A percentile compares a stretch with the other conserved stretches of the same genome.
Evolutionary conservation across 2,113 vertebrate genomes (phyloP).

Genomic region (Pluvianellus socialis): DNA sequence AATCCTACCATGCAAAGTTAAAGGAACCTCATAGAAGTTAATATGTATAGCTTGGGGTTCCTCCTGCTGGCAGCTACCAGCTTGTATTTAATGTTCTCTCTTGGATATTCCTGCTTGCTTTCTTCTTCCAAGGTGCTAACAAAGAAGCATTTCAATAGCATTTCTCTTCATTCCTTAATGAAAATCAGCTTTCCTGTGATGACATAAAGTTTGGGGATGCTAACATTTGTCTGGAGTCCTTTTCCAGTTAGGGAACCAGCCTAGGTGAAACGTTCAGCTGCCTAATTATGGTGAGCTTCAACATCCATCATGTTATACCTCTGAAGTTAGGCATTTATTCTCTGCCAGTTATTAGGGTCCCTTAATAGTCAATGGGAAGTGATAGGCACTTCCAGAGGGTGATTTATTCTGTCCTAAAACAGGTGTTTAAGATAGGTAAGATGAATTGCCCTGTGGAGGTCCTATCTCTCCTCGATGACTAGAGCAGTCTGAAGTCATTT

Average conservation of each 20-base stretch:
- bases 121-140: background rate
- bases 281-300: background rate
- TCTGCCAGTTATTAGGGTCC: background rate
- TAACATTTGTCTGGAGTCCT: background rate
- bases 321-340: background rate
- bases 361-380: background rate
- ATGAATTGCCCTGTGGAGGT: constrained; percentile 18
- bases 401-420: constrained; percentile 8
- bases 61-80: background rate
- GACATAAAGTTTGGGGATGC: background rate
- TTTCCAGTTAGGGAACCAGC: background rate
- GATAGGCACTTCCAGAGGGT: background rate
- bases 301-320: background rate
- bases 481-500: constrained; percentile 32
- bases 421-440: background rate
- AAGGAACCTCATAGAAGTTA: background rate
- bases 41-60: background rate
- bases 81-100: background rate
- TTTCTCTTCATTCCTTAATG: background rate
- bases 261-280: background rate
- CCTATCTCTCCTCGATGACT: background rate
- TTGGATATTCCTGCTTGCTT: background rate
- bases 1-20: background rate
- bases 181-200: background rate
- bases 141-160: background rate